A percentile compares a stretch with the other conserved stretches of the same genome.
These are phyloP conservation scores for Drosophila ananassae DNA, from an alignment of 1,140 invertebrate genomes.

Conservation along the genomic window DNA sequence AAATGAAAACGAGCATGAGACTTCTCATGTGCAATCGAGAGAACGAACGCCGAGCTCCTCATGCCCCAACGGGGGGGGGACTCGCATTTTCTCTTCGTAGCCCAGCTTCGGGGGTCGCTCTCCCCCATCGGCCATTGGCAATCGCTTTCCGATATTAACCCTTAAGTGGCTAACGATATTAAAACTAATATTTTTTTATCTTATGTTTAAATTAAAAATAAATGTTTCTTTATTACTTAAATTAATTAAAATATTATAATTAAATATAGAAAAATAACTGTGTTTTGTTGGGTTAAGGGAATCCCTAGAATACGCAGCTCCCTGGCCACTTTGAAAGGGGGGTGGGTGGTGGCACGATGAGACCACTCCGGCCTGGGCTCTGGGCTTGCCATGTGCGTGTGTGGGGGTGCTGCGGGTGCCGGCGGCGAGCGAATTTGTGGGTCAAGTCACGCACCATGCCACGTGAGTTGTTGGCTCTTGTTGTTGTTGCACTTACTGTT, in stretches of 20 bases:
- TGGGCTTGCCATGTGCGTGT: slow-evolving; percentile 5
- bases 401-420: neutral
- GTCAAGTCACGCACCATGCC: slow-evolving; percentile 31
- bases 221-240: no score
- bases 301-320: slow-evolving; percentile 4
- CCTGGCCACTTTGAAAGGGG: neutral
- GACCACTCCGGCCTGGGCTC: neutral
- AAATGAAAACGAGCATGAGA: slow-evolving; percentile 1
- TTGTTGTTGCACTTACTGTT: slow-evolving; percentile 13
- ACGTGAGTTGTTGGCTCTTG: slow-evolving; percentile 33
- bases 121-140: neutral
- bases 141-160: neutral
- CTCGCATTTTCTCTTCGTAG: neutral
- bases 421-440: slow-evolving; percentile 5
- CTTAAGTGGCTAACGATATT: neutral
- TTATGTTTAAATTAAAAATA: no score
- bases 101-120: slow-evolving; percentile 3
- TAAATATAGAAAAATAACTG: neutral
- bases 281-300: slow-evolving; percentile 1
- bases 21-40: neutral
- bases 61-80: neutral
- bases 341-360: neutral
- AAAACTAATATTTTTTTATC: no score
- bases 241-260: no score
- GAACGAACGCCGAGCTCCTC: no score